Evolutionary conservation across 2,888 invertebrate species (phyloP), one percentile per base, ranked within the genome.

Genomic region (Blera fallax): DNA sequence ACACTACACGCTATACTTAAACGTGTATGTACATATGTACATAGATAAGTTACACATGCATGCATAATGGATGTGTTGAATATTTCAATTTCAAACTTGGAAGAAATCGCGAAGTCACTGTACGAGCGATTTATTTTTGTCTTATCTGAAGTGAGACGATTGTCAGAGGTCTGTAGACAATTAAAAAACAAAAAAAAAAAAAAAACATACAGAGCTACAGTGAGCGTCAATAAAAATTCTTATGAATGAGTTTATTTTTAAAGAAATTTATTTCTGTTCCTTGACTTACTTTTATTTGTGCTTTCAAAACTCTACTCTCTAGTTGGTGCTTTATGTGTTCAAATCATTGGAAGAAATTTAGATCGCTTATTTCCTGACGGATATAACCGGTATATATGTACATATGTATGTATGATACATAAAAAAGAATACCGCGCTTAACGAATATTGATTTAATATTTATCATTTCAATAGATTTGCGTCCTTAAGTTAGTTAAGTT

Each of bases 121-220:
- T 32, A n/a, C 54, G 40, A 48, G 27, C 29, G 27, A 2, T 62
- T 54, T 78, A 43, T 62, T 78, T 37, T n/a, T 37, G 54, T 56
- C 70, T 78, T 70, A 70, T 79, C 64, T 74, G 37, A 70, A 64
- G 62, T 16, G 14, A 54, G 54, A 50, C 56, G 14, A 37, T 45
- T 64, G 34, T 48, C 11, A 69, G 50, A 52, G 37, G 67, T 67
- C 52, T 52, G 11, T 34, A 34, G 32, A 56, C 16, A 56, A 8
- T 56, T 8, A 32, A 16, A 54, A 52, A 18, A n/a, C n/a, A n/a
- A n/a, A n/a, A n/a, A 2, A 32, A 16, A 54, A 21, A 45, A 21
- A 18, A 21, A 6, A 0, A 3, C 8, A n/a, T 8, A 52, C 45
- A 32, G 43, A 14, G 27, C 24, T 11, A 40, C 37, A 60, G 24